Evolutionary conservation across 2,888 invertebrate genomes (phyloP).

Genomic region (Osedax fenrisi): DNA sequence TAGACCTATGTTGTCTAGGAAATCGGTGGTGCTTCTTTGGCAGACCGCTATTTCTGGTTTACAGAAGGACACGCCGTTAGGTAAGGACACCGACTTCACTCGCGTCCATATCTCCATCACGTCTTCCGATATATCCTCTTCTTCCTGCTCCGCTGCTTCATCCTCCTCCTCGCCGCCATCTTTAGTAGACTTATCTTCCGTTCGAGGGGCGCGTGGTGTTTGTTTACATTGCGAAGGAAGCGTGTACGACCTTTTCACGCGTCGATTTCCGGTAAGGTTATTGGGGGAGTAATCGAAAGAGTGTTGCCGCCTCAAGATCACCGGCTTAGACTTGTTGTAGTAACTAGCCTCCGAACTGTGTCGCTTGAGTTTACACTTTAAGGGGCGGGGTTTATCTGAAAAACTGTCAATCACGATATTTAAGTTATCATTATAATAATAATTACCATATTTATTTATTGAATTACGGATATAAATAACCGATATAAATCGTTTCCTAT

Average conservation of each 20-base stretch:
- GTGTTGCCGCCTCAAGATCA: neutral
- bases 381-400: neutral
- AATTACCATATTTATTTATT: no score
- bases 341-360: neutral
- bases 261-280: no score
- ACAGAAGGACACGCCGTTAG: neutral
- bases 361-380: neutral
- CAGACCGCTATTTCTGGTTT: neutral
- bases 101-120: neutral
- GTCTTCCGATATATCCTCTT: neutral
- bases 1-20: neutral
- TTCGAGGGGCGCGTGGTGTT: neutral
- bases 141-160: neutral
- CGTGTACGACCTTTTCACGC: neutral
- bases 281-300: neutral
- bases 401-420: no score
- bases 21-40: neutral
- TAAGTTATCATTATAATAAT: no score
- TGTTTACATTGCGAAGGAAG: neutral
- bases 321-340: neutral
- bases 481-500: no score
- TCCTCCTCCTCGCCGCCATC: neutral
- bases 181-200: neutral
- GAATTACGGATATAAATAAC: no score
- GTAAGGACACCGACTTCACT: neutral